Percentiles rank a stretch among this genome's conserved stretches.
phyloP scores from a whole-genome alignment of 92 coral and sea anemone genomes.

The Bergia sp. region DNA sequence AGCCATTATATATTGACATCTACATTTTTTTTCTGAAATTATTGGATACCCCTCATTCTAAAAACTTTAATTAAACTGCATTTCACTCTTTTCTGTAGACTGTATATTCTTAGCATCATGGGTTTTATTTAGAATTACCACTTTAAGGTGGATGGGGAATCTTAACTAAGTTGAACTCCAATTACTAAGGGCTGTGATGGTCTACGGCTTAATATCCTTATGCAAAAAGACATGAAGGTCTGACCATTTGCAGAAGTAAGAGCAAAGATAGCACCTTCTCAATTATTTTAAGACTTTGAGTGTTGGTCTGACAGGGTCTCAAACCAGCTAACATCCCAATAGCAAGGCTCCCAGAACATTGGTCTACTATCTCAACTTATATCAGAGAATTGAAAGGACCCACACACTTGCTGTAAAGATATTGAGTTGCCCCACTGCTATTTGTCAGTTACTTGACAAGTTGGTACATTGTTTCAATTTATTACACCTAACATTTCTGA shows the following conservation, averaged over 20 bases:
- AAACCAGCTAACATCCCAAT: too few species aligned
- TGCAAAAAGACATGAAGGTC: background rate
- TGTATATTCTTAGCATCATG: constrained; percentile 4
- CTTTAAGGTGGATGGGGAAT: background rate
- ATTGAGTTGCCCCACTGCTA: background rate
- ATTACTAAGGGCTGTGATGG: constrained; percentile 13
- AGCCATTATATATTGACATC: constrained; percentile 2
- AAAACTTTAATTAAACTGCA: background rate
- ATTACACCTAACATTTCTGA: background rate
- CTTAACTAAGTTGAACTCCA: constrained; percentile 3
- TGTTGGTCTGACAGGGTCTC: too few species aligned
- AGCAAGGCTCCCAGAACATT: too few species aligned
- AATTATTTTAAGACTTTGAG: too few species aligned
- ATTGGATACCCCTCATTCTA: constrained; percentile 8
- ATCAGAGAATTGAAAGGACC: too few species aligned
- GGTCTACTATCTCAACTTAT: too few species aligned
- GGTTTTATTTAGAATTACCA: constrained; percentile 1
- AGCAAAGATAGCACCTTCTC: too few species aligned
- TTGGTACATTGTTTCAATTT: constrained; percentile 1
- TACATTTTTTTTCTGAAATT: constrained; percentile 1
- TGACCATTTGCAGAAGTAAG: background rate
- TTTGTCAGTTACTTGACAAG: constrained; percentile 19
- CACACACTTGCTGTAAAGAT: too few species aligned
- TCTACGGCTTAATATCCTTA: background rate
- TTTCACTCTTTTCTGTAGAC: background rate